Percentiles rank a stretch among this genome's conserved stretches.
Conservation (phyloP, 2,797 vertebrate genomes). For the Stomatorhinus walkeri region DNA sequence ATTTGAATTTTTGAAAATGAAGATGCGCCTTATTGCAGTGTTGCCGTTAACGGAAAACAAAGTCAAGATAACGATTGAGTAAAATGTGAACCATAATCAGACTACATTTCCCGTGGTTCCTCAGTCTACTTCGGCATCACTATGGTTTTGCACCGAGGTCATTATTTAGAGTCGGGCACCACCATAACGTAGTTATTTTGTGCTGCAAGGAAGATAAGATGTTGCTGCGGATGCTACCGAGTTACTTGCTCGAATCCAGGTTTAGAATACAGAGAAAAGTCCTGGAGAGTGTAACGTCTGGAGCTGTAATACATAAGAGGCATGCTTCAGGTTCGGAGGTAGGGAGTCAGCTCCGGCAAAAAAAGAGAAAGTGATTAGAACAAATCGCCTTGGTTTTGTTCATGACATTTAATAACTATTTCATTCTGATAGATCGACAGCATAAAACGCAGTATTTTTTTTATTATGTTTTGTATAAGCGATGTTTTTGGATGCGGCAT, state of each 20-base stretch:
- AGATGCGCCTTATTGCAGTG: neutral
- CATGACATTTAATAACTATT: neutral
- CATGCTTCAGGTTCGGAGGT: slow-evolving; percentile 53
- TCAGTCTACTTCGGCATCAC: neutral
- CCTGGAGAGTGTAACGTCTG: slow-evolving; percentile 35
- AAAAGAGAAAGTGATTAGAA: neutral
- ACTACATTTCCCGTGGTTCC: slow-evolving; percentile 62
- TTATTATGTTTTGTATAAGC: neutral
- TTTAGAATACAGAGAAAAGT: slow-evolving; percentile 39
- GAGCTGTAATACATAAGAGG: slow-evolving; percentile 39
- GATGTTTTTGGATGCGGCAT: neutral
- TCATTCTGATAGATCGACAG: neutral
- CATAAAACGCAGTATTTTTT: neutral
- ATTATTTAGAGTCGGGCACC: slow-evolving; percentile 35
- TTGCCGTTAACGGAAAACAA: neutral
- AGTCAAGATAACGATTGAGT: neutral
- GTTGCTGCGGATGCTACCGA: slow-evolving; percentile 47
- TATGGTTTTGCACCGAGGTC: slow-evolving; percentile 37
- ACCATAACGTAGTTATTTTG: slow-evolving; percentile 26
- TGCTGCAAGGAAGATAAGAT: slow-evolving; percentile 39
- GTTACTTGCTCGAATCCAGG: slow-evolving; percentile 33
- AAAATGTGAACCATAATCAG: neutral
- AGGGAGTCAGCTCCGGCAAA: neutral
- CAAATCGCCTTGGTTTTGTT: neutral
- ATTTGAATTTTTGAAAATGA: neutral